Evolutionary conservation across 2,113 vertebrate species (phyloP), one percentile per base, ranked within the genome.

Genomic region (Neoarius graeffei): DNA sequence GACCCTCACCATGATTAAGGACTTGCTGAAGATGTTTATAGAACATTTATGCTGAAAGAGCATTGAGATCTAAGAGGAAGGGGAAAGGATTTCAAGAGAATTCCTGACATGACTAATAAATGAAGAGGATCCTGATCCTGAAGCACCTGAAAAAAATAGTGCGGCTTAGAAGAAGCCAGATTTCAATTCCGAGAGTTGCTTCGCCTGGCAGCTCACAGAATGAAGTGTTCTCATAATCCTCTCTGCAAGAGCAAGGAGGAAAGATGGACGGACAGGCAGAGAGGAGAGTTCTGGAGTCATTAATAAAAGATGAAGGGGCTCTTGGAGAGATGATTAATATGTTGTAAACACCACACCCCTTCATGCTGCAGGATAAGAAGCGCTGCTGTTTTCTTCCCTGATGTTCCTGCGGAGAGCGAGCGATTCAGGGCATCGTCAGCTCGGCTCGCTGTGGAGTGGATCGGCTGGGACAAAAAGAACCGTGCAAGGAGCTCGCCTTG

Each of bases 161-260:
- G 6, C 14, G 57, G 48, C 80, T 82, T 19, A 13, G 56, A 81
- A 74, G 67, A 56, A 9, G 50, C 83, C 62, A 27, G 23, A 30
- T 82, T 67, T 71, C 66, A 57, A 57, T 73, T 57, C 83, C 56
- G 67, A 35, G 6, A 7, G 27, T 25, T 30, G 83, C 83, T 73
- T 56, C 83, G 52, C 83, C 62, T 69, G 83, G 83, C 48, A 84
- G 25, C 62, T 5, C 64, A 56, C 64, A 20, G 64, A 52, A 30
- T 35, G 50, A 84, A 84, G 83, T 56, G 48, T 54, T 84, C 48
- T 84, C 50, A 42, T 59, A 59, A 85, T 74, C 69, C 11, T 85
- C 66, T 11, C 52, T 10, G 54, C 17, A 35, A 59, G 57, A 50
- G 57, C 15, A 15, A 56, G 48, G 7, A 9, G 52, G 50, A 25